A percentile compares a stretch with the other conserved stretches of the same genome.
These are phyloP conservation scores for Torymus tubicola DNA, from an alignment of 2,888 invertebrate genomes.

Conservation along the genomic window DNA sequence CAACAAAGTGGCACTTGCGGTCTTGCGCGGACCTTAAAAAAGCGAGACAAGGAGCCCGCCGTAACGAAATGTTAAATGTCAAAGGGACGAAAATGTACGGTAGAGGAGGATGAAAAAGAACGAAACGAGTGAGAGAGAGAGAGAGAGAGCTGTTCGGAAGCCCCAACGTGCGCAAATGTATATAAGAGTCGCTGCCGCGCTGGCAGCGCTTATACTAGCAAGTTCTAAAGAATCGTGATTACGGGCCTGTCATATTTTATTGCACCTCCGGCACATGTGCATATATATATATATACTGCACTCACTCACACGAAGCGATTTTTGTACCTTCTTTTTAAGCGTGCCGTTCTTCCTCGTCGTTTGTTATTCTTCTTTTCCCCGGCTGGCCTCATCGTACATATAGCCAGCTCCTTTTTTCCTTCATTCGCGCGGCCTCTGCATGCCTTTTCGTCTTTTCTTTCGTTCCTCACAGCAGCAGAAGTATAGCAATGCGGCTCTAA, in stretches of 20 bases:
- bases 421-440: slow-evolving; percentile 4
- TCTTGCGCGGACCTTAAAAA: slow-evolving; percentile 2
- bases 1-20: no score
- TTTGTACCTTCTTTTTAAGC: slow-evolving; percentile 40
- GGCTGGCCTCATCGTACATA: background rate
- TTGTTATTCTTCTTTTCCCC: slow-evolving; percentile 37
- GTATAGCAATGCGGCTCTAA: slow-evolving; percentile 14
- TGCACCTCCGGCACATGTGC: slow-evolving; percentile 65
- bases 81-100: slow-evolving; percentile 57
- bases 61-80: slow-evolving; percentile 54
- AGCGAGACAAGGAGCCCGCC: slow-evolving; percentile 20
- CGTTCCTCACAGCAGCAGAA: background rate
- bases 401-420: slow-evolving; percentile 24
- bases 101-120: slow-evolving; percentile 1
- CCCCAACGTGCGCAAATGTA: slow-evolving; percentile 20
- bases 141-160: slow-evolving; percentile 36
- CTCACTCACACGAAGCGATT: slow-evolving; percentile 33
- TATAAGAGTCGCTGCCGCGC: slow-evolving; percentile 8
- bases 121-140: slow-evolving; percentile 1
- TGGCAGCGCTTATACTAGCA: slow-evolving; percentile 37
- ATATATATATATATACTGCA: slow-evolving; percentile 52
- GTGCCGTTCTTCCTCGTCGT: slow-evolving; percentile 56
- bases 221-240: slow-evolving; percentile 68
- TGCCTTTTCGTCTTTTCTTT: slow-evolving; percentile 27
- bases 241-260: slow-evolving; percentile 72